Conservation (phyloP, 2,888 invertebrate species). For the Strigamia crassipes region DNA sequence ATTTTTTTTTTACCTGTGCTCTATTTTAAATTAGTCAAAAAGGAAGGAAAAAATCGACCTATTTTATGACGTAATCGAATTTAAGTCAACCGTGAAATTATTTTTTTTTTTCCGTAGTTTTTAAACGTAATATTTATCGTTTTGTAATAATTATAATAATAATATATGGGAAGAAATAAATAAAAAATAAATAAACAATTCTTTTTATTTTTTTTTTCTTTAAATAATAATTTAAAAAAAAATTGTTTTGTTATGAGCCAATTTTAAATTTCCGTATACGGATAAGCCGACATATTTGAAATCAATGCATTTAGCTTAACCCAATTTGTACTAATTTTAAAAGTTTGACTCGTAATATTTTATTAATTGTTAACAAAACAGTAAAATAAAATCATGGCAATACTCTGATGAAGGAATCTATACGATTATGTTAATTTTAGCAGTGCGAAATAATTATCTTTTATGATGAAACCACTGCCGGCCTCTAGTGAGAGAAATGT, state of each 20-base stretch:
- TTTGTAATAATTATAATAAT: not conserved
- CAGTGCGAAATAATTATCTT: too few species aligned
- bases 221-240: not conserved
- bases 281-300: not conserved
- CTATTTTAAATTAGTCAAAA: constrained; percentile 7
- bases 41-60: not conserved
- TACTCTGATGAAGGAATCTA: not conserved
- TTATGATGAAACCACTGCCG: not conserved
- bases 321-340: too few species aligned
- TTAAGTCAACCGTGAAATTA: not conserved
- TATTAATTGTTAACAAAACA: not conserved
- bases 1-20: not conserved
- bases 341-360: not conserved
- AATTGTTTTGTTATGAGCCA: not conserved
- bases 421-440: not conserved
- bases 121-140: not conserved
- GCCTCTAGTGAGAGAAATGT: constrained; percentile 11
- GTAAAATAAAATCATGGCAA: not conserved
- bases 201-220: not conserved
- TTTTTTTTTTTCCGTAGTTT: not conserved
- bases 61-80: constrained; percentile 1
- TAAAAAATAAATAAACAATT: not conserved
- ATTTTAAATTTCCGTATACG: not conserved
- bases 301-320: too few species aligned
- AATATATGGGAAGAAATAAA: not conserved